Evolutionary conservation across 2,888 invertebrate species (phyloP).

Genomic region (Torymus aiolomorphi): DNA sequence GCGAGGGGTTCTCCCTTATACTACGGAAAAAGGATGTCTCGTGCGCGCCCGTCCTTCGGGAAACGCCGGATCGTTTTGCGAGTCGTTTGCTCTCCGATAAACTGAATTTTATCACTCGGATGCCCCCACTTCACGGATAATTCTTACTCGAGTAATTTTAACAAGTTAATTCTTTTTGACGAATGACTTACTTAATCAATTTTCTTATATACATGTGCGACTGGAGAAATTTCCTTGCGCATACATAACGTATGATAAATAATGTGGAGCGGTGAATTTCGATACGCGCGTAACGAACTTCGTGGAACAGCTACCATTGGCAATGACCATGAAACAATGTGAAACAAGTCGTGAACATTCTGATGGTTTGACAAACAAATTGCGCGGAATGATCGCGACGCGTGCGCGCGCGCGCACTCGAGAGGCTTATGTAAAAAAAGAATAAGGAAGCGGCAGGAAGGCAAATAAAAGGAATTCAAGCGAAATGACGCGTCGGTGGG

Average conservation of each 20-base stretch:
- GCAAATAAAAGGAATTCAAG: conserved; percentile 60
- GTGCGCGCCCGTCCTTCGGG: conserved; percentile 17
- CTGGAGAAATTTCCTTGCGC: too few species aligned
- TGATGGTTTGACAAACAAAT: conserved; percentile 65
- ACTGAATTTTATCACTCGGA: conserved; percentile 44
- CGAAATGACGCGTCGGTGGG: conserved; percentile 66
- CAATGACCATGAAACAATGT: conserved; percentile 70
- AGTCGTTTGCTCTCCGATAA: conserved; percentile 46
- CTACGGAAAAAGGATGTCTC: conserved; percentile 37
- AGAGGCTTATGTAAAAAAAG: conserved; percentile 24
- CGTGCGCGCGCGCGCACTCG: neutral
- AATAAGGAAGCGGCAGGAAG: conserved; percentile 60
- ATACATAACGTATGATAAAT: too few species aligned
- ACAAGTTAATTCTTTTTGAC: neutral
- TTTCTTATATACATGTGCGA: too few species aligned
- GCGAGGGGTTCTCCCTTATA: conserved; percentile 6
- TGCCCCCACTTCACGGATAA: conserved; percentile 3
- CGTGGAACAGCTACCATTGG: conserved; percentile 42
- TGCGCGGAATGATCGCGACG: conserved; percentile 70
- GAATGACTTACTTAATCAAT: neutral
- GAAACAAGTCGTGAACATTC: conserved; percentile 69
- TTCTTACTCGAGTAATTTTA: neutral
- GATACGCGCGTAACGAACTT: conserved; percentile 5
- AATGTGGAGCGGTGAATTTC: too few species aligned
- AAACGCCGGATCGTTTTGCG: conserved; percentile 49